phyloP scores from a whole-genome alignment of 1,140 invertebrate species.

The Ylistrum balloti region DNA sequence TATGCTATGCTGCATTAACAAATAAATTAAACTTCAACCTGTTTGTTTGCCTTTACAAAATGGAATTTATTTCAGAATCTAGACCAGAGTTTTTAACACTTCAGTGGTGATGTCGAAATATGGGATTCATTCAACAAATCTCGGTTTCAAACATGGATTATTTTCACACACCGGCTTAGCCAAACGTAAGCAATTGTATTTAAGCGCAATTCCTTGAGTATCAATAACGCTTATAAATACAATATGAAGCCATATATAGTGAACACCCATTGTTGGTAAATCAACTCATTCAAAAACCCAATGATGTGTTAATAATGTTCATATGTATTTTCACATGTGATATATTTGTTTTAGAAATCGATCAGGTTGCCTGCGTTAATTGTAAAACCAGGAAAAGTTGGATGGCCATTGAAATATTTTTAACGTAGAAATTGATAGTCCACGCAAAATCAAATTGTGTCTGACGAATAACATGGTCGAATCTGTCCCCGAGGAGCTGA shows the following conservation, averaged over 20 bases:
- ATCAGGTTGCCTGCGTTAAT: background rate
- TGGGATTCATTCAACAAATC: too few relatives aligned
- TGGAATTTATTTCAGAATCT: too few relatives aligned
- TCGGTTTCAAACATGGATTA: too few relatives aligned
- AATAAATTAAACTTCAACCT: too few relatives aligned
- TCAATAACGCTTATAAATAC: background rate
- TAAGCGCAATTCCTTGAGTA: background rate
- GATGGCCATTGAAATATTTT: background rate
- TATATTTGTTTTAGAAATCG: background rate
- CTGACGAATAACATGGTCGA: background rate
- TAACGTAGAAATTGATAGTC: background rate
- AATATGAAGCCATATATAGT: background rate
- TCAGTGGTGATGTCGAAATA: too few relatives aligned
- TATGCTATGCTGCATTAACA: too few relatives aligned
- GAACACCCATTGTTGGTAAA: background rate
- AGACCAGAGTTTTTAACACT: too few relatives aligned
- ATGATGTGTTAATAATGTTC: background rate
- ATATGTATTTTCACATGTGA: background rate
- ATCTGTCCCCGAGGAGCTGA: background rate
- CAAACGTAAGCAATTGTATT: too few relatives aligned
- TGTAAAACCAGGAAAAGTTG: background rate
- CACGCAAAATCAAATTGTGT: background rate
- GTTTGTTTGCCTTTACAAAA: too few relatives aligned
- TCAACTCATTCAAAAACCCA: background rate
- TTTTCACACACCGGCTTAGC: too few relatives aligned